Evolutionary conservation across 1,140 invertebrate species (phyloP).

Genomic region (Oreohelix idahoensis): DNA sequence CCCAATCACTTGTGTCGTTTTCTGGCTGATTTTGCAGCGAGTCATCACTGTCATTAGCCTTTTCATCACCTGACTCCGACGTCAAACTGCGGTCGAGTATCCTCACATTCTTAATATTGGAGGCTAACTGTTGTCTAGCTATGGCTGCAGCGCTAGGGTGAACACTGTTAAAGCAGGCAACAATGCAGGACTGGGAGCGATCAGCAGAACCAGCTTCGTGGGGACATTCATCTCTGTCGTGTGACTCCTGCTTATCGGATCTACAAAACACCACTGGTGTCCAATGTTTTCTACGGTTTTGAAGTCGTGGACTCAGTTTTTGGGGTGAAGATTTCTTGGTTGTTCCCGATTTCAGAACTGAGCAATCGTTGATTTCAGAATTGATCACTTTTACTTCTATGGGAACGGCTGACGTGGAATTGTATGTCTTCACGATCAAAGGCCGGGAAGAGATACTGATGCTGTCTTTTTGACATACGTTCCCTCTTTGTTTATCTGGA

Average conservation of each 20-base stretch:
- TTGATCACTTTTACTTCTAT: neutral
- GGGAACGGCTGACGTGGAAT: neutral
- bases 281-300: neutral
- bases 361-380: neutral
- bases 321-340: neutral
- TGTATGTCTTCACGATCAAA: neutral
- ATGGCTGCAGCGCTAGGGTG: neutral
- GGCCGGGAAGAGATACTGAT: neutral
- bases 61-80: neutral
- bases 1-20: neutral
- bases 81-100: neutral
- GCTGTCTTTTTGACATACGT: neutral
- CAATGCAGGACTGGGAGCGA: neutral
- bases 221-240: neutral
- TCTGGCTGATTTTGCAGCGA: neutral
- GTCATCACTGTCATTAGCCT: neutral
- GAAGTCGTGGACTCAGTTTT: neutral
- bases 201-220: neutral
- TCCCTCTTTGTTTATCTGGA: neutral
- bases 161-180: neutral
- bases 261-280: neutral
- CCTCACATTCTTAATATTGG: neutral
- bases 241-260: neutral
- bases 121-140: neutral
- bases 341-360: neutral